phyloP scores from a whole-genome alignment of 2,888 invertebrate species.

The Callinectes sapidus region DNA sequence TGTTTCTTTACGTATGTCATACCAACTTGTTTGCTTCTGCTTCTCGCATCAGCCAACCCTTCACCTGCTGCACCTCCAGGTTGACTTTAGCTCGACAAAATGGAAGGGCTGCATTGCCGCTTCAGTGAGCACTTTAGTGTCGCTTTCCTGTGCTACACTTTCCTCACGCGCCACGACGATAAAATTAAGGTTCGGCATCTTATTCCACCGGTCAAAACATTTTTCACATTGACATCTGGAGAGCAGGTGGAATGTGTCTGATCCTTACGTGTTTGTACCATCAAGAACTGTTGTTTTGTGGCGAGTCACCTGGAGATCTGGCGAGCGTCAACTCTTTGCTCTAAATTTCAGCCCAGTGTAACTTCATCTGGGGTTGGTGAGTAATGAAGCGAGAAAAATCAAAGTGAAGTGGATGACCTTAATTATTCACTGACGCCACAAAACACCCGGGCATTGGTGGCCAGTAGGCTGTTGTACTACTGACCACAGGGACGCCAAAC shows the following conservation, averaged over 20 bases:
- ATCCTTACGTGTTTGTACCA: neutral
- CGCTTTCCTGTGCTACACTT: neutral
- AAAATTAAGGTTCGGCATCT: neutral
- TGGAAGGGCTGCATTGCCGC: neutral
- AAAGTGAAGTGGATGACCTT: neutral
- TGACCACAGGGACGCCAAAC: conserved; percentile 7
- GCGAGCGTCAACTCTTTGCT: neutral
- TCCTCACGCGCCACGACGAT: neutral
- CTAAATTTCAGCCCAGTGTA: neutral
- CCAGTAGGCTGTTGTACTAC: neutral
- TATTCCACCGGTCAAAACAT: neutral
- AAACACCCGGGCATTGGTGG: neutral
- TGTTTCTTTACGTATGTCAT: neutral
- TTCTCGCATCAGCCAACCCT: neutral
- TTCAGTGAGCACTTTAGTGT: conserved; percentile 9
- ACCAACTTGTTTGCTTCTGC: neutral
- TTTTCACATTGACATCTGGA: neutral
- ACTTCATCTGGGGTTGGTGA: neutral
- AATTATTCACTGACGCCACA: neutral
- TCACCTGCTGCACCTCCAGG: neutral
- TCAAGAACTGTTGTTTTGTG: neutral
- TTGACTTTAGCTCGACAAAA: neutral
- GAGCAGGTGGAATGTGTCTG: neutral
- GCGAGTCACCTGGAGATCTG: neutral
- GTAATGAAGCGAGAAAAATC: neutral